Base-by-base conservation (phyloP, 2,888 invertebrate genomes). In the Steinernema carpocapsae region DNA sequence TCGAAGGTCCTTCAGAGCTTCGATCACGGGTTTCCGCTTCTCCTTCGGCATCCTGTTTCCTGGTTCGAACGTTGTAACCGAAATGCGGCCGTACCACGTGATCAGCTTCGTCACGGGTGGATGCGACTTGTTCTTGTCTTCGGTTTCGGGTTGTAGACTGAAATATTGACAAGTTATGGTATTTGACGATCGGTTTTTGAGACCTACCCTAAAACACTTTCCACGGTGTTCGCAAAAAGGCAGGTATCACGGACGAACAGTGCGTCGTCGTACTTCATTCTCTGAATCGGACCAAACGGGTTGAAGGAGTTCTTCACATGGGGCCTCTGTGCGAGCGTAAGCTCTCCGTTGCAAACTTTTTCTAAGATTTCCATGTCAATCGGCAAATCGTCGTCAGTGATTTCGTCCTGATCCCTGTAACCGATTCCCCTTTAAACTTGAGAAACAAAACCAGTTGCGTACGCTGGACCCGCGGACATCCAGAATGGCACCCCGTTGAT, bases 301-400 rank as follows among this genome's bases (percentile, higher is more conserved):
- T 74, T 73, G 71, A 76, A 78, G 14, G 64, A 42, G 45, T 12
- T 32, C 32, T 77, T 77, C 26, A 24, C 59, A 70, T 43, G 72
- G 17, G 74, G 74, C 1, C 48, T 22, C 29, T 29, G 32, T 24
- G 46, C 37, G 24, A 78, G 52, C n/a, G 22, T 51, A 22, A 72
- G 48, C 48, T 75, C 73, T 14, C 76, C 75, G 26, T 70, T 75
- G 29, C 75, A 56, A 37, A 77, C 78, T 59, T 77, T 71, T 17
- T 73, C 73, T n/a, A 78, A 48, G 24, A 74, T 3, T 17, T 73
- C 74, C 74, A 74, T 48, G 70, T 78, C 78, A 64, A 78, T 77
- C 46, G 78, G 78, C 3, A 76, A 52, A 51, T 78, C 78, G 42
- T 78, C 78, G 29, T 78, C 78, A 46, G 74, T 78, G 29, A 77